Base-by-base conservation (phyloP, 2,888 invertebrate genomes). In the Spisula solida region DNA sequence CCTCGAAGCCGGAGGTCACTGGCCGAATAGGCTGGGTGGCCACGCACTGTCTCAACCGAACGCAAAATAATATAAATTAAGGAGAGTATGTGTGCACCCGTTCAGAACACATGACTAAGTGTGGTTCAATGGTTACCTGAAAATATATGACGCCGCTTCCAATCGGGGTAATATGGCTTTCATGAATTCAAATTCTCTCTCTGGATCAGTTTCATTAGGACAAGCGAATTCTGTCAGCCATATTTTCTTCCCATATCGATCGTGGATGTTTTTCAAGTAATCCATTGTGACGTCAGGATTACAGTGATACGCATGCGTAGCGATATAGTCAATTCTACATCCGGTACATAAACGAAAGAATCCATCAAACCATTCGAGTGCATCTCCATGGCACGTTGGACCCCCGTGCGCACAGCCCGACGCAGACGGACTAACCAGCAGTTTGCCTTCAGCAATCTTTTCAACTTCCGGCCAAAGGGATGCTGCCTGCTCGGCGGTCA, bases 301-400 rank as follows among this genome's bases (percentile, higher is more conserved):
- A 70, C 94, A 94, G 56, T 83, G 78, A 81, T 93, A 94, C 34
- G 80, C 88, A 88, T 94, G 94, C 12, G 94, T 93, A 29, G 94
- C 94, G 10, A 94, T 78, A 79, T 92, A 92, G 70, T 94, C 93
- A 25, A 94, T 89, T 20, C 91, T 88, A 60, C 94, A 94, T 5
- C 91, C 91, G 1, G 84, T 51, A 81, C 94, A 94, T 20, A 85
- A 80, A 41, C 86, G 82, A 89, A 94, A 94, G 70, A 94, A 94
- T 66, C 89, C 88, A 48, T 92, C 92, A 41, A 92, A 93, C 94
- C 94, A 94, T 16, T 90, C 89, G 8, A 87, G 81, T 2, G 90
- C 85, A 79, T 93, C 86, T 25, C 87, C 88, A 55, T 85, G 47
- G 14, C 92, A 92, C 1, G 81, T 47, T 31, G 86, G 78, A 8